A percentile compares a stretch with the other conserved stretches of the same genome.
These are phyloP conservation scores for Eurytoma californica DNA, from an alignment of 2,888 invertebrate species.

Conservation along the genomic window DNA sequence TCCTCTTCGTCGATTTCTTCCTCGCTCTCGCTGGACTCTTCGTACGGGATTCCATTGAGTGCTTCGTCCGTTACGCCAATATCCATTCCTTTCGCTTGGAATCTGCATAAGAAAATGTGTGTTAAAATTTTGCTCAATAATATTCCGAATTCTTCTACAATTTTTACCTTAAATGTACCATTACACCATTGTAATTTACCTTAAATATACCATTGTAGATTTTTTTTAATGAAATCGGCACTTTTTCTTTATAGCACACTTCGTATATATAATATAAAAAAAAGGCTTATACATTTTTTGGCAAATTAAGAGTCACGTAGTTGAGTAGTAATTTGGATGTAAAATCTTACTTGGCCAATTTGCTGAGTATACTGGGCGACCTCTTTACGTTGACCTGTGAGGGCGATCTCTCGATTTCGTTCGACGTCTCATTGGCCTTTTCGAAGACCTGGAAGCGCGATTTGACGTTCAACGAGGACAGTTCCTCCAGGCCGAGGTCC, in stretches of 20 bases:
- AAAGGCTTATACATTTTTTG: too few species aligned
- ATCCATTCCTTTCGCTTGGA: conserved; percentile 89
- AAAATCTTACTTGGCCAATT: conserved; percentile 83
- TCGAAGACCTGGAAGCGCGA: conserved; percentile 92
- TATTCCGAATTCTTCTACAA: not conserved
- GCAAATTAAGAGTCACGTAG: too few species aligned
- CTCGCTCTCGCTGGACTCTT: conserved; percentile 83
- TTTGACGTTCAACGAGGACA: conserved; percentile 88
- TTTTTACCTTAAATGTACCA: too few species aligned
- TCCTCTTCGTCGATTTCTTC: conserved; percentile 79
- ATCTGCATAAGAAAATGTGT: conserved; percentile 75
- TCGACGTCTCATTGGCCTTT: conserved; percentile 75
- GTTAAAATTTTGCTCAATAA: conserved; percentile 55
- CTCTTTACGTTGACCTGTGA: conserved; percentile 79
- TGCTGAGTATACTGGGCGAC: conserved; percentile 86
- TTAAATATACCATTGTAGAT: too few species aligned
- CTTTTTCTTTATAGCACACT: too few species aligned
- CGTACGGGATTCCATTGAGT: conserved; percentile 84
- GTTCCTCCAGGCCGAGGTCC: conserved; percentile 88
- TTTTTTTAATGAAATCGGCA: not conserved
- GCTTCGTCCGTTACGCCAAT: conserved; percentile 86
- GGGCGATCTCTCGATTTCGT: conserved; percentile 76
- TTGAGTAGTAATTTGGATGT: too few species aligned
- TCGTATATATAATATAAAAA: too few species aligned
- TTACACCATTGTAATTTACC: too few species aligned